These are phyloP conservation scores for Dreissena rostriformis DNA, from an alignment of 1,140 invertebrate species.

Conservation along the genomic window DNA sequence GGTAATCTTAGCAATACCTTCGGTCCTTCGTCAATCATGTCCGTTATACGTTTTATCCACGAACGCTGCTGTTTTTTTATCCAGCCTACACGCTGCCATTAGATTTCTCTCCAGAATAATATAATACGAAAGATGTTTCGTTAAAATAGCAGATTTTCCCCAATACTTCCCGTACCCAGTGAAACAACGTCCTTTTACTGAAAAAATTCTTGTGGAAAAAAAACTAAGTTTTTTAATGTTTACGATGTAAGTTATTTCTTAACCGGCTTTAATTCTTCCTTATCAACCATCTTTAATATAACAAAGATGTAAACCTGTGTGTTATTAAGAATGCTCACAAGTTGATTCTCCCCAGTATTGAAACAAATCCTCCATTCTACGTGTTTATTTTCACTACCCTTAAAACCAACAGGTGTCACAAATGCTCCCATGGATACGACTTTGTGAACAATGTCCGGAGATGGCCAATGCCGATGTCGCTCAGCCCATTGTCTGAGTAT, in stretches of 20 bases:
- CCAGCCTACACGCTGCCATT: no score
- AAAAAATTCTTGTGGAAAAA: neutral
- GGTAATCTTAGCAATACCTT: no score
- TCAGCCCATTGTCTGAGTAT: neutral
- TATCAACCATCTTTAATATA: conserved; percentile 3
- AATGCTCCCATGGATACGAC: neutral
- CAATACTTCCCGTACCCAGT: neutral
- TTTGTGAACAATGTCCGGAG: neutral
- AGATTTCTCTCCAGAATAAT: conserved; percentile 15
- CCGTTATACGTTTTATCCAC: no score
- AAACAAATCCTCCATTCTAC: conserved; percentile 25
- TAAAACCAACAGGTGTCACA: conserved; percentile 13
- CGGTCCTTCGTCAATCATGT: no score
- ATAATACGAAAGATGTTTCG: neutral
- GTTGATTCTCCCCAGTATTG: neutral
- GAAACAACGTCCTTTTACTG: neutral
- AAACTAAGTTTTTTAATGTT: conserved; percentile 2
- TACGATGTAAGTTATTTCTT: conserved; percentile 1
- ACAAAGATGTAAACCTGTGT: neutral
- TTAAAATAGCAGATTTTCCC: neutral
- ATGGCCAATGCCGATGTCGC: neutral
- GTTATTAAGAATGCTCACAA: neutral
- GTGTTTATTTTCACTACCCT: neutral
- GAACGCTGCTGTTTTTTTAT: no score
- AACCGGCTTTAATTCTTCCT: neutral